phyloP scores from a whole-genome alignment of 2,888 invertebrate species.

The Polia nebulosa region DNA sequence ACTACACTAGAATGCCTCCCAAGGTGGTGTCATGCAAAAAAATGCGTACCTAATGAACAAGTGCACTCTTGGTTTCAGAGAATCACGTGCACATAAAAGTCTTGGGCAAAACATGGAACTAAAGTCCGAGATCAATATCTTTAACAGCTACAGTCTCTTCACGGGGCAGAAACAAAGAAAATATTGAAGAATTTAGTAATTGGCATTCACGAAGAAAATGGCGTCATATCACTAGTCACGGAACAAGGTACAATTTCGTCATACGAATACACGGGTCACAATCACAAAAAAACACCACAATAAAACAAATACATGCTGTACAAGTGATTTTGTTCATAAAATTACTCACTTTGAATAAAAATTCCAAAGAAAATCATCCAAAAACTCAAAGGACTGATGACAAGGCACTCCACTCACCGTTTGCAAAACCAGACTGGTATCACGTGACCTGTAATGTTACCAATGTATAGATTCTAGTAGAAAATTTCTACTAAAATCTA shows the following conservation, averaged over 20 bases:
- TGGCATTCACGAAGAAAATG: slow-evolving; percentile 91
- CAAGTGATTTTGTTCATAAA: slow-evolving; percentile 79
- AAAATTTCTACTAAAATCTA: not conserved
- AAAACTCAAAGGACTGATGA: slow-evolving; percentile 90
- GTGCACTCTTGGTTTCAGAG: slow-evolving; percentile 64
- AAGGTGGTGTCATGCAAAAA: slow-evolving; percentile 86
- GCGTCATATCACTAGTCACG: slow-evolving; percentile 91
- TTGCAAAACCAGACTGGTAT: slow-evolving; percentile 89
- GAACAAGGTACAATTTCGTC: slow-evolving; percentile 91
- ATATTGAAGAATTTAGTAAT: slow-evolving; percentile 88
- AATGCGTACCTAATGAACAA: slow-evolving; percentile 80
- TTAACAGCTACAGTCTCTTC: slow-evolving; percentile 58
- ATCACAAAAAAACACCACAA: slow-evolving; percentile 80
- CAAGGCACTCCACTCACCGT: slow-evolving; percentile 92
- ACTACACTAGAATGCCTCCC: slow-evolving; percentile 79
- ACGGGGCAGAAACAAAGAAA: slow-evolving; percentile 80
- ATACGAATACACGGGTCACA: slow-evolving; percentile 83
- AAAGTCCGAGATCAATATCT: slow-evolving; percentile 63
- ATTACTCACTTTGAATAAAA: slow-evolving; percentile 91
- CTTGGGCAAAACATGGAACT: slow-evolving; percentile 64
- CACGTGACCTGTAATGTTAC: slow-evolving; percentile 79
- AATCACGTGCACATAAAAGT: slow-evolving; percentile 63
- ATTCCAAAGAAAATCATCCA: slow-evolving; percentile 91
- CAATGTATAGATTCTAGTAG: slow-evolving; percentile 59
- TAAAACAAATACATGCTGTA: slow-evolving; percentile 78